A percentile compares a stretch with the other conserved stretches of the same genome.
These are phyloP conservation scores for Malurus alboscapulatus DNA, from an alignment of 2,113 vertebrate species.

Conservation along the genomic window DNA sequence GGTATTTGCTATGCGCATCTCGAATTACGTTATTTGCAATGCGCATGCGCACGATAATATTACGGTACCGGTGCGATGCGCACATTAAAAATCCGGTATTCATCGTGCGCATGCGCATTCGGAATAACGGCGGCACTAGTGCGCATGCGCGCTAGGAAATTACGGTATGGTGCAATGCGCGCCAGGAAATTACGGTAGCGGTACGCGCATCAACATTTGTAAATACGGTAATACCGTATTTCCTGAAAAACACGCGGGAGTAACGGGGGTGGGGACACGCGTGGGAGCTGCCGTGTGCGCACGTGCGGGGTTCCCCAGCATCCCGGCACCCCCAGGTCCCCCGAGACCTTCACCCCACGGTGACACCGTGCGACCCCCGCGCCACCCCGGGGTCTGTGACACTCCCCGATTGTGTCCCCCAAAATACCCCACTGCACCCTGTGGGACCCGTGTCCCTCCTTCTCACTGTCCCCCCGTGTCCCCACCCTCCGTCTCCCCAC, in stretches of 20 bases:
- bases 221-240: neutral
- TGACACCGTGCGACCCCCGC: neutral
- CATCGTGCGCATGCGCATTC: rapidly evolving
- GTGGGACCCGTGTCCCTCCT: neutral
- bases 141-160: neutral
- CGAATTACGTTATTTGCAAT: rapidly evolving
- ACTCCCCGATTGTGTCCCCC: neutral
- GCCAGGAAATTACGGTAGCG: rapidly evolving
- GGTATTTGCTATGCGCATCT: rapidly evolving
- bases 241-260: neutral
- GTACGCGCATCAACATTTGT: rapidly evolving
- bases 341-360: neutral
- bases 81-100: rapidly evolving
- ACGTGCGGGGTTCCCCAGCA: neutral
- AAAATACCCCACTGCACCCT: neutral
- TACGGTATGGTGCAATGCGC: neutral
- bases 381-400: too few species aligned
- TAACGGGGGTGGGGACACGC: neutral
- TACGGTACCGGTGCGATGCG: neutral
- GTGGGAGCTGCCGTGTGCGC: neutral
- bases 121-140: rapidly evolving
- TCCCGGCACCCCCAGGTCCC: too few species aligned
- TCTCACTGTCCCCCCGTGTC: neutral
- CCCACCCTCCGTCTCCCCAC: neutral
- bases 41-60: neutral